Conservation (phyloP, 2,113 vertebrate genomes). For the Corythaixoides concolor region DNA sequence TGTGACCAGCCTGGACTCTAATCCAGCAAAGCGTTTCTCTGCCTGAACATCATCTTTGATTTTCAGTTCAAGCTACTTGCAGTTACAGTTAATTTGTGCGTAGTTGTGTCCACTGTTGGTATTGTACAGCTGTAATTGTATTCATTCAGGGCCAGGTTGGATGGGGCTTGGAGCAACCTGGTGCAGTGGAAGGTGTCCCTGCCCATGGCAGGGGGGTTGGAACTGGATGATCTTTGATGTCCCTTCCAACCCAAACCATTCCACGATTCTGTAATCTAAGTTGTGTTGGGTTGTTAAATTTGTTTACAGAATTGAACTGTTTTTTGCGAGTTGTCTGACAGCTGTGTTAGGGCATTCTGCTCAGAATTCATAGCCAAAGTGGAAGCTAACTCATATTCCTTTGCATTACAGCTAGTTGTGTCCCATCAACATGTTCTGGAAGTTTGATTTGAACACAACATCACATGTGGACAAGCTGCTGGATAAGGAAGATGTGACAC, state of each 20-base stretch:
- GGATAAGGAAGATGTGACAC: constrained; percentile 91
- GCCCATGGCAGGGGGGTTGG: no score
- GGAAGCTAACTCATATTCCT: background rate
- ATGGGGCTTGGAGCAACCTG: no score
- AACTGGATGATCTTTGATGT: no score
- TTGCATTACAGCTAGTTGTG: constrained; percentile 68
- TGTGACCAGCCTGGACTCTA: background rate
- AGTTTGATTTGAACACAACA: constrained; percentile 94
- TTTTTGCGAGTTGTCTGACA: background rate
- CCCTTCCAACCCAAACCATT: no score
- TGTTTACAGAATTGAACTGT: background rate
- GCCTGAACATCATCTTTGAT: accelerated
- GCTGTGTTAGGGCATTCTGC: accelerated
- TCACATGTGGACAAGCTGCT: constrained; percentile 96
- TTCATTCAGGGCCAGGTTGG: no score
- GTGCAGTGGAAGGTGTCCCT: no score
- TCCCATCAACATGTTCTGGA: constrained; percentile 94
- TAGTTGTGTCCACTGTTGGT: accelerated
- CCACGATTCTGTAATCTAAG: background rate
- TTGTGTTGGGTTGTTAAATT: background rate
- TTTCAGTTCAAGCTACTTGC: background rate
- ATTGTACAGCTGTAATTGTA: no score
- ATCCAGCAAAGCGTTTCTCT: background rate
- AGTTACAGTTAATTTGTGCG: accelerated
- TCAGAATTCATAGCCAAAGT: accelerated